Base-by-base conservation (phyloP, 1,140 invertebrate species). In the Drosophila littoralis region DNA sequence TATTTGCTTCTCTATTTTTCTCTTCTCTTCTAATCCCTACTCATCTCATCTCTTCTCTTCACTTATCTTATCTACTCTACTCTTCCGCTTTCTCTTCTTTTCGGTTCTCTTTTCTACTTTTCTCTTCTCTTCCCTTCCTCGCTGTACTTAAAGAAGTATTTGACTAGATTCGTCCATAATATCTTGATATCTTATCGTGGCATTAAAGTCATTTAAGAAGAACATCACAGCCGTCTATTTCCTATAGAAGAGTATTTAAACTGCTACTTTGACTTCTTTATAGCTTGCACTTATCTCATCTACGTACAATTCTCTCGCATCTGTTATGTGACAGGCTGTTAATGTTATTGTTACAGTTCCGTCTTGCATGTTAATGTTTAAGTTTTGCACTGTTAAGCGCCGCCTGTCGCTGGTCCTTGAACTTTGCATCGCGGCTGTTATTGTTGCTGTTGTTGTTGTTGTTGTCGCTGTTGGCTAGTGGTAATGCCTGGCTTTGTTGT, bases 321-420 rank as follows among this genome's bases (percentile, higher is more conserved):
- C 15, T 61, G 43, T 17, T 50, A 7, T 54, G 12, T 52, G 63
- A 40, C 43, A 54, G 51, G 15, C 38, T 61, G 54, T 58, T 58
- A 68, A 68, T 73, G 70, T 73, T 73, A 73, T 46, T 58, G 38
- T 66, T 59, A 59, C 71, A 74, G 64, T 74, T 68, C 55, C 64
- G 71, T 43, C 42, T 68, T 68, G 71, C 40, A 74, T 74, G 71
- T 42, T 68, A 61, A 74, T 74, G 67, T 60, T 46, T 36, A 2
- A 28, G 32, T 42, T 33, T 33, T 52, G 40, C 36, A 15, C 54
- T 60, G 70, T 67, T 68, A 61, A 74, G 51, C 50, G 72, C 36
- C 65, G 58, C 33, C 59, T 59, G 43, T 58, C 45, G 17, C 43
- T 75, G 75, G 77, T 77, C 81, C 81, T 77, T 84, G 81, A 84